These are phyloP conservation scores for Aleiodes leptofemur DNA, from an alignment of 2,888 invertebrate genomes.

Conservation along the genomic window DNA sequence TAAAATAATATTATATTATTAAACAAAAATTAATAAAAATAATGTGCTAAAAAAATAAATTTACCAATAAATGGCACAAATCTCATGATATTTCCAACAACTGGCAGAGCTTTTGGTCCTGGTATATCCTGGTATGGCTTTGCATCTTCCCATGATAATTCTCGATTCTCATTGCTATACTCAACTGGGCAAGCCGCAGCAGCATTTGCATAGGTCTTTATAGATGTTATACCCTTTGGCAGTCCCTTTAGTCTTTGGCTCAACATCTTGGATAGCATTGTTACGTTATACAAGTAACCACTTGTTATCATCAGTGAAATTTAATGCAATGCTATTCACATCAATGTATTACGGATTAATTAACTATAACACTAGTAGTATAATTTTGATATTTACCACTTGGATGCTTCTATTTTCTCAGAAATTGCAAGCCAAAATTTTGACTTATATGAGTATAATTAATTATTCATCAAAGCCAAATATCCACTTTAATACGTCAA, in stretches of 20 bases:
- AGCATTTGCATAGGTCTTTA: conserved; percentile 39
- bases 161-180: conserved; percentile 11
- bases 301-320: neutral
- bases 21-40: neutral
- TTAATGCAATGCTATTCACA: conserved; percentile 16
- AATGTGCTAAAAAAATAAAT: conserved; percentile 10
- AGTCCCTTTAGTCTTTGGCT: conserved; percentile 24
- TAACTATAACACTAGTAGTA: neutral
- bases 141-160: conserved; percentile 46
- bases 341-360: conserved; percentile 1
- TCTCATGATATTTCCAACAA: conserved; percentile 72
- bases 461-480: no score
- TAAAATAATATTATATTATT: conserved; percentile 25
- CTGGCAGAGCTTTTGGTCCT: conserved; percentile 75
- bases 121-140: conserved; percentile 76
- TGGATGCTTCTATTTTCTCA: neutral
- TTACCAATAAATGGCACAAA: conserved; percentile 52
- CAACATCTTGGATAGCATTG: conserved; percentile 36
- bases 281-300: conserved; percentile 5
- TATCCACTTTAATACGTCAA: no score
- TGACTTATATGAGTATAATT: no score
- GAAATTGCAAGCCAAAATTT: no score
- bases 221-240: conserved; percentile 11
- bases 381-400: neutral
- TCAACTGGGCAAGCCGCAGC: conserved; percentile 46